phyloP scores from a whole-genome alignment of 1,140 invertebrate species.

The Brachionus paranguensis region DNA sequence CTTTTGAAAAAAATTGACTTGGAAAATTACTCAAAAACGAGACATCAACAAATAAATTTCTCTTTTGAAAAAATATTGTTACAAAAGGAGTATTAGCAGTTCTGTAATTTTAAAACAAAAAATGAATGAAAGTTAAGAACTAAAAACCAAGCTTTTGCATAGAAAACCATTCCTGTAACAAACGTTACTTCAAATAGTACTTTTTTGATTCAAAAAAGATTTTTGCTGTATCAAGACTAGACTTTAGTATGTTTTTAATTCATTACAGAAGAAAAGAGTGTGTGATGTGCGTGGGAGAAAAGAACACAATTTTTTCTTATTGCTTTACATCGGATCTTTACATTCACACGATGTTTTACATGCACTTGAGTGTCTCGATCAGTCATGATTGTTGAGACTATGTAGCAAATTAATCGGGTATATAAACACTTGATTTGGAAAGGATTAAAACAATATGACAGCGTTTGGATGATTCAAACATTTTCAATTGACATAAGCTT shows the following conservation, averaged over 20 bases:
- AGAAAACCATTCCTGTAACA: too few relatives aligned
- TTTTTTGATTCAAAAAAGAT: too few relatives aligned
- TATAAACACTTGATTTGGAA: not conserved
- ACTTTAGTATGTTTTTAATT: not conserved
- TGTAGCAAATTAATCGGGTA: not conserved
- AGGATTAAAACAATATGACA: not conserved
- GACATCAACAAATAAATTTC: too few relatives aligned
- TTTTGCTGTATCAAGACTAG: not conserved
- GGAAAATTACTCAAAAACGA: too few relatives aligned
- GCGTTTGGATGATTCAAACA: not conserved
- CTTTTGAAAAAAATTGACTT: too few relatives aligned
- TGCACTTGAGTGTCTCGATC: not conserved
- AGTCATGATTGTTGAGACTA: not conserved
- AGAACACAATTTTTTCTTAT: not conserved
- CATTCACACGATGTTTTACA: not conserved
- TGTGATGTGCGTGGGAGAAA: not conserved
- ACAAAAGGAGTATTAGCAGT: too few relatives aligned
- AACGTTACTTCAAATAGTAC: too few relatives aligned
- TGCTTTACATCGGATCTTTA: not conserved
- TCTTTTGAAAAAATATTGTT: too few relatives aligned
- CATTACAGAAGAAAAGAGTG: not conserved
- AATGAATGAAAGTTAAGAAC: too few relatives aligned
- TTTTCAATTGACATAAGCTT: not conserved
- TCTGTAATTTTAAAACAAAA: too few relatives aligned
- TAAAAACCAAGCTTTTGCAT: too few relatives aligned